Percentiles rank a stretch among this genome's conserved stretches.
Conservation (phyloP, 2,113 vertebrate species). For the Podarcis muralis region DNA sequence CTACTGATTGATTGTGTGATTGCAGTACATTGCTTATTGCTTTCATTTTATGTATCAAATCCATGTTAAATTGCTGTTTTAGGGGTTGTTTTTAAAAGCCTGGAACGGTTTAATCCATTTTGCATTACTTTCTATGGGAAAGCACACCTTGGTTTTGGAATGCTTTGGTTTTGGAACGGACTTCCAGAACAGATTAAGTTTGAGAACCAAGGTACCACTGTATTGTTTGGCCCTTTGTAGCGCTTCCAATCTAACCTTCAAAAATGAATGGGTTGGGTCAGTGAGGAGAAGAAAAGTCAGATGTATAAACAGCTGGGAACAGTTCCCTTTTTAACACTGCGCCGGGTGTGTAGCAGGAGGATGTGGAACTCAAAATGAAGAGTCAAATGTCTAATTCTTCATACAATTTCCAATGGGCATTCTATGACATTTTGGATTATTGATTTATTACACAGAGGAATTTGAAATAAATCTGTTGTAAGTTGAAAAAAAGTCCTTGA, state of each 20-base stretch:
- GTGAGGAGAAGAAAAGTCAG: background rate
- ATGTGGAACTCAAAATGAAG: background rate
- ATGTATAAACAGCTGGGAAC: background rate
- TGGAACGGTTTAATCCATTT: too few species aligned
- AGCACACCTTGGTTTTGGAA: too few species aligned
- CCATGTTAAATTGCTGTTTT: too few species aligned
- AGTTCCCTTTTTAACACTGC: background rate
- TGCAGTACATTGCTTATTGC: too few species aligned
- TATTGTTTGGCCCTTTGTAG: too few species aligned
- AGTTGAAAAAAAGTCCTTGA: background rate
- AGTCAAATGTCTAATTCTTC: background rate
- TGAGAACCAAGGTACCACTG: too few species aligned
- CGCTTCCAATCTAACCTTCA: background rate
- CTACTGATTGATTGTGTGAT: too few species aligned
- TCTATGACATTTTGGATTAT: slow-evolving; percentile 14
- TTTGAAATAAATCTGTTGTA: slow-evolving; percentile 15
- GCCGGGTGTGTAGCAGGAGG: background rate
- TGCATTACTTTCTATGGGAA: too few species aligned
- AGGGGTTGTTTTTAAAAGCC: too few species aligned
- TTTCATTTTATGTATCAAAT: too few species aligned
- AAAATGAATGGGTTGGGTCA: background rate
- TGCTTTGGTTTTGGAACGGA: too few species aligned
- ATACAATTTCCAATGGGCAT: slow-evolving; percentile 6
- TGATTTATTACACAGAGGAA: slow-evolving; percentile 17
- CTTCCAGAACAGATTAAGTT: too few species aligned